phyloP scores from a whole-genome alignment of 2,113 vertebrate genomes.

The Dipodomys stephensi region DNA sequence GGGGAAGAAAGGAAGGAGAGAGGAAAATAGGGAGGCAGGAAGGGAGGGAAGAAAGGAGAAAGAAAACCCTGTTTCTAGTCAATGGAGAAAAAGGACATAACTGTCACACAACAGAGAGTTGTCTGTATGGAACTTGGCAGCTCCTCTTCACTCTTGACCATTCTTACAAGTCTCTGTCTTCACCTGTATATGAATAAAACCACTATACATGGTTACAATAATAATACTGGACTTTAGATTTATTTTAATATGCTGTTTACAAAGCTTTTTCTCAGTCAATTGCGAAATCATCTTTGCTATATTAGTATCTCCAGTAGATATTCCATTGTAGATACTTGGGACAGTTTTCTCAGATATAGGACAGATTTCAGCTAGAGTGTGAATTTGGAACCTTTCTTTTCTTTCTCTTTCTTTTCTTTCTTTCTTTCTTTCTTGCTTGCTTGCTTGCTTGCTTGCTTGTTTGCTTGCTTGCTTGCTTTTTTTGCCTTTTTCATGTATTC shows the following conservation, averaged over 20 bases:
- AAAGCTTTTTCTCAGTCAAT: conserved; percentile 37
- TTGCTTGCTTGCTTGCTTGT: neutral
- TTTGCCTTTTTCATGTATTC: conserved; percentile 47
- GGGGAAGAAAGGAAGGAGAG: too few relatives aligned
- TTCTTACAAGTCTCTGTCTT: neutral
- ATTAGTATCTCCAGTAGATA: conserved; percentile 59
- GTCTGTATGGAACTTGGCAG: neutral
- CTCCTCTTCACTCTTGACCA: neutral
- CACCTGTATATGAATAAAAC: neutral
- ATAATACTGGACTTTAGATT: conserved; percentile 26
- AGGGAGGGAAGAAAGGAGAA: neutral
- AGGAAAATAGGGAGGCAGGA: too few relatives aligned
- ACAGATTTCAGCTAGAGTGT: conserved; percentile 66
- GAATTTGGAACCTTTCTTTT: conserved; percentile 42
- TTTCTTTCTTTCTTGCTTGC: too few relatives aligned
- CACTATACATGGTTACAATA: neutral
- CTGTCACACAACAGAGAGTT: neutral
- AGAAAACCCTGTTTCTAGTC: neutral
- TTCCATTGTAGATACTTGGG: conserved; percentile 54
- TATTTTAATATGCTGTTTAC: conserved; percentile 71
- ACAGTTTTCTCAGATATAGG: conserved; percentile 52
- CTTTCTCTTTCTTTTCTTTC: too few relatives aligned
- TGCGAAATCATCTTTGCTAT: conserved; percentile 67
- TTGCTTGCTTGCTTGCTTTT: neutral
- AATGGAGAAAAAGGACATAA: neutral